Evolutionary conservation across 2,113 vertebrate species (phyloP).

Genomic region (Malaclemys terrapin): DNA sequence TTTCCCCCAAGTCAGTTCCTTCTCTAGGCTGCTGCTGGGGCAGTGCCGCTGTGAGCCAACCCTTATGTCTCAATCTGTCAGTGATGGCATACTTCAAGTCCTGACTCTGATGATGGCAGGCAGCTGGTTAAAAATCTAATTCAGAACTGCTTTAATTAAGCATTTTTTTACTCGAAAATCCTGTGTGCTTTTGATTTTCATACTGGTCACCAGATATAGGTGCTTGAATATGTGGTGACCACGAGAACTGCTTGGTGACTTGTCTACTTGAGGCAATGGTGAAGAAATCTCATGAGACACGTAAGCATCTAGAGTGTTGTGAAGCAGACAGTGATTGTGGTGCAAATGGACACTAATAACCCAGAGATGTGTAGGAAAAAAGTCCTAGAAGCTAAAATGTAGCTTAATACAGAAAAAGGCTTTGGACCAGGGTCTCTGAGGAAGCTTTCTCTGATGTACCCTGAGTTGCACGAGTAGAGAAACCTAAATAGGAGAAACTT

Average conservation of each 20-base stretch:
- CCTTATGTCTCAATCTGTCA: not conserved
- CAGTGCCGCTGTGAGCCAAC: not conserved
- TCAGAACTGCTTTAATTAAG: not conserved
- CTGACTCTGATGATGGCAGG: accelerated
- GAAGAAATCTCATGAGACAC: not conserved
- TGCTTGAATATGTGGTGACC: not conserved
- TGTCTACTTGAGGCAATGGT: not conserved
- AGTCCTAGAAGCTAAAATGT: not conserved
- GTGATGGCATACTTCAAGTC: not conserved
- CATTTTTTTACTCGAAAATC: not conserved
- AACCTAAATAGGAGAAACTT: not conserved
- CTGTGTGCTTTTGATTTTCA: not conserved
- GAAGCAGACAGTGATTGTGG: not conserved
- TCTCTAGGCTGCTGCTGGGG: accelerated
- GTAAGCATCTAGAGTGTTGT: not conserved
- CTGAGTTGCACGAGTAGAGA: not conserved
- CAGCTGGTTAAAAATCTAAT: accelerated
- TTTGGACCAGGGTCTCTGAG: not conserved
- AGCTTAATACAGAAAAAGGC: not conserved
- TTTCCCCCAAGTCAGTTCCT: accelerated
- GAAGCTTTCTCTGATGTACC: not conserved
- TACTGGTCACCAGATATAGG: accelerated
- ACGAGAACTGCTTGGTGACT: too few species aligned
- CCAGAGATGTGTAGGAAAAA: not conserved
- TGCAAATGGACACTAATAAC: not conserved